phyloP scores from a whole-genome alignment of 2,113 vertebrate genomes.

The Microtus ochrogaster region DNA sequence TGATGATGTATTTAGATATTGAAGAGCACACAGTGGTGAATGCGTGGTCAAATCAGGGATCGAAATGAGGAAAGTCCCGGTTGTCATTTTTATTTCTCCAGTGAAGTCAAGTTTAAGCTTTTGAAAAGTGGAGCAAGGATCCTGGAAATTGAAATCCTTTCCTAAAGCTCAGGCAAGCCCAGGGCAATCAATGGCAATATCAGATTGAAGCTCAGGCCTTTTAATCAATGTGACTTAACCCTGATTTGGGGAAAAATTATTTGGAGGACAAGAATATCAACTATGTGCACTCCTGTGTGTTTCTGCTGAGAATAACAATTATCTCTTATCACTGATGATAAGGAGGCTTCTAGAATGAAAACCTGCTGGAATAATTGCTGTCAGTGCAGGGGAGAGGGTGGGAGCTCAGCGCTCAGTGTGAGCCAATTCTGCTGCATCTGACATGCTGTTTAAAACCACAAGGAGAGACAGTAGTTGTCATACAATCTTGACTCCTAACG shows the following conservation, averaged over 20 bases:
- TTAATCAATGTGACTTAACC: constrained; percentile 75
- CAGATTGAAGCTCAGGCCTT: constrained; percentile 58
- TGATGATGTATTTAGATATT: not conserved
- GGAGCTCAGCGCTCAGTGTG: not conserved
- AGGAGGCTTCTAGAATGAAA: not conserved
- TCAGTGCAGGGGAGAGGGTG: not conserved
- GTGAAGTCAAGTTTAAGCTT: constrained; percentile 49
- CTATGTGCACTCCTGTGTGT: not conserved
- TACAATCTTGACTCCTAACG: not conserved
- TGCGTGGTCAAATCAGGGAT: not conserved
- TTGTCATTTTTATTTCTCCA: constrained; percentile 65
- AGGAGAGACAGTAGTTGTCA: not conserved
- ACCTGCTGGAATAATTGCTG: not conserved
- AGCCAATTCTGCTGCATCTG: not conserved
- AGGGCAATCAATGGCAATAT: constrained; percentile 65
- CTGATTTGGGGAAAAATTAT: constrained; percentile 57
- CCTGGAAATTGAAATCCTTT: constrained; percentile 70
- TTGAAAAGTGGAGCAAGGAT: constrained; percentile 51
- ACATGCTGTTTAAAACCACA: not conserved
- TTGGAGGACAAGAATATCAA: constrained; percentile 60
- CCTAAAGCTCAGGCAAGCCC: constrained; percentile 15
- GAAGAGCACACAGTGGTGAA: not conserved
- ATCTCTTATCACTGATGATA: constrained; percentile 46
- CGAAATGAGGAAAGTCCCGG: constrained; percentile 50
- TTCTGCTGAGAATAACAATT: constrained; percentile 58